Percentiles rank a stretch among this genome's conserved stretches.
Evolutionary conservation across 1,140 invertebrate species (phyloP).

Genomic region (Ceratosolen fusciceps): DNA sequence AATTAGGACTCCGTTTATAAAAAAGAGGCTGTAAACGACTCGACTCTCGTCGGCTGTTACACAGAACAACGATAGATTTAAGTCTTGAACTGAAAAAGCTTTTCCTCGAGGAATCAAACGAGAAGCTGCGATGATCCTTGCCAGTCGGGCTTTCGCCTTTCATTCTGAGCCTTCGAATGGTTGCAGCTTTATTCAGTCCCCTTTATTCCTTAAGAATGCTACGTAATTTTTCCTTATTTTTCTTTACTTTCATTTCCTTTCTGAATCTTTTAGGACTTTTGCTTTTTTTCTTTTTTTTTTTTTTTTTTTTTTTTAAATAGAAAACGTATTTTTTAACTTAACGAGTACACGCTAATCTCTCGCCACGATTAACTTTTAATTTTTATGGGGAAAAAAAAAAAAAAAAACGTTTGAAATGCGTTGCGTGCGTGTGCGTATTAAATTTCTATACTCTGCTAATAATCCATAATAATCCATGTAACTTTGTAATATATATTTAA

Average conservation of each 20-base stretch:
- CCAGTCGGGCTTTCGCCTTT: slow-evolving; percentile 42
- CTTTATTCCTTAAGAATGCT: slow-evolving; percentile 38
- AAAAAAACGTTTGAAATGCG: neutral
- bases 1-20: neutral
- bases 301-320: neutral
- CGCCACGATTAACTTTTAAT: neutral
- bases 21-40: neutral
- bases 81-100: slow-evolving; percentile 3
- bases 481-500: too few relatives aligned
- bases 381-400: too few relatives aligned
- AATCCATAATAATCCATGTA: too few relatives aligned
- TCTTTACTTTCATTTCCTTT: neutral
- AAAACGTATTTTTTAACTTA: neutral
- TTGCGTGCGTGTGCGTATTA: neutral
- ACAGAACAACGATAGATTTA: slow-evolving; percentile 19
- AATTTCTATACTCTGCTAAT: too few relatives aligned
- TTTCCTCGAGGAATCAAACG: slow-evolving; percentile 37
- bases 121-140: slow-evolving; percentile 45
- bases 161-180: slow-evolving; percentile 40
- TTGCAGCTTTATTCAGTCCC: slow-evolving; percentile 40
- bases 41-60: neutral
- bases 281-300: slow-evolving; percentile 4
- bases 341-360: slow-evolving; percentile 12
- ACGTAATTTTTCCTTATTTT: slow-evolving; percentile 42
- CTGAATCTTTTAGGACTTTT: neutral